Percentiles rank a stretch among this genome's conserved stretches.
These are phyloP conservation scores for Ichneumoninae sp. DNA, from an alignment of 2,888 invertebrate genomes.

Conservation along the genomic window DNA sequence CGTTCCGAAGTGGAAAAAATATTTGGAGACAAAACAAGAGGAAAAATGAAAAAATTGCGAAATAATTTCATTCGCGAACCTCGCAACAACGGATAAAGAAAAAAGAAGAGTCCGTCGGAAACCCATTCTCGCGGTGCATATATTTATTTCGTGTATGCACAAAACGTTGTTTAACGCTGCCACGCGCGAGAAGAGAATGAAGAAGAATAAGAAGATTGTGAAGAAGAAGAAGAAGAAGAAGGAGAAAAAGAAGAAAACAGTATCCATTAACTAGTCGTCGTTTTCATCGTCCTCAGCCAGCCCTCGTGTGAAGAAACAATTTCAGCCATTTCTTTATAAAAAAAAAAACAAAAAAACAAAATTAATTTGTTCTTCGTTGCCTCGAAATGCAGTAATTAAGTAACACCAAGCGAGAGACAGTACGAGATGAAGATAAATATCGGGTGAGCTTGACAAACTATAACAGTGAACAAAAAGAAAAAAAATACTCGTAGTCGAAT, in stretches of 20 bases:
- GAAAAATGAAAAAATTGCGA: neutral
- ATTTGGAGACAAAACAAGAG: conserved; percentile 1
- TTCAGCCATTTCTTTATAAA: conserved; percentile 14
- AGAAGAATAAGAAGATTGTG: neutral
- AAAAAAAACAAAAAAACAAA: neutral
- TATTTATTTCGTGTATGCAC: conserved; percentile 3
- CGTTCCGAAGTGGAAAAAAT: conserved; percentile 32
- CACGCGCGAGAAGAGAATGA: neutral
- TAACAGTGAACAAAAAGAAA: conserved; percentile 32
- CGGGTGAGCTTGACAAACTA: conserved; percentile 15
- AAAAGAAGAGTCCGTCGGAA: conserved; percentile 20
- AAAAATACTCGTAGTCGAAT: conserved; percentile 19
- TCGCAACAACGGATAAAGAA: neutral
- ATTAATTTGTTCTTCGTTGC: conserved; percentile 25
- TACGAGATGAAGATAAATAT: conserved; percentile 14
- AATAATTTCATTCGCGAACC: conserved; percentile 6
- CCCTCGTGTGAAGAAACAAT: conserved; percentile 2
- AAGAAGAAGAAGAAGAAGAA: neutral
- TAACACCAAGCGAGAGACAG: conserved; percentile 1
- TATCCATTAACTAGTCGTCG: conserved; percentile 65
- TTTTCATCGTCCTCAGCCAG: conserved; percentile 34
- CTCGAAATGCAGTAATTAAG: neutral
- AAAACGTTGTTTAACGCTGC: conserved; percentile 45
- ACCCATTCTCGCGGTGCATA: conserved; percentile 53
- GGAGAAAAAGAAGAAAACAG: conserved; percentile 28